These are phyloP conservation scores for Agelaius phoeniceus DNA, from an alignment of 2,113 vertebrate genomes.

Conservation along the genomic window DNA sequence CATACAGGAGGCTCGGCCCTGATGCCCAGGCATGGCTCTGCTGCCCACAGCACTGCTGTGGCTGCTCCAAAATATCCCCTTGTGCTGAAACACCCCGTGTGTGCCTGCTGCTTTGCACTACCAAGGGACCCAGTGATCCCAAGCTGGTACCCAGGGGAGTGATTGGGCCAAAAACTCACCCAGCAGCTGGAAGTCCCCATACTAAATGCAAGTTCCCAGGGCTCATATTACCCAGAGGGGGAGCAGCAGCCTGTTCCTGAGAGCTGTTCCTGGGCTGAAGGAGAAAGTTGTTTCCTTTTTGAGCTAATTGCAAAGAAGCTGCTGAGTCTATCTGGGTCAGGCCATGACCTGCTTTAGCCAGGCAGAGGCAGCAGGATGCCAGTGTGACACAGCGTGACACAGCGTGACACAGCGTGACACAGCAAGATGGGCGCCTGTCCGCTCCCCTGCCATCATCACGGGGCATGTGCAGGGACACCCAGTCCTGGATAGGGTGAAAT, in stretches of 20 bases:
- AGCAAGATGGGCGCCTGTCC: fast-evolving
- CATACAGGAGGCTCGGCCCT: neutral
- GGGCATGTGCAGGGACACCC: fast-evolving
- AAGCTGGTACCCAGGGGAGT: neutral
- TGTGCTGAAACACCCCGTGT: neutral
- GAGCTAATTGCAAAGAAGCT: constrained; percentile 51
- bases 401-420: neutral
- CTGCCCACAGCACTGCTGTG: neutral
- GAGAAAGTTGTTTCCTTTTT: constrained; percentile 54
- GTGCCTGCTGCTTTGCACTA: neutral
- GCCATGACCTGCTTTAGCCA: neutral
- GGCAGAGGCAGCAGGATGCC: neutral
- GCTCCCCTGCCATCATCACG: fast-evolving
- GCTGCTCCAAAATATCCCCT: neutral
- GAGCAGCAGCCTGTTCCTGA: fast-evolving
- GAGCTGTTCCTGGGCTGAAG: neutral
- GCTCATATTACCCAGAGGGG: fast-evolving
- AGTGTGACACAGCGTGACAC: neutral
- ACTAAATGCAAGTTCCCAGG: neutral
- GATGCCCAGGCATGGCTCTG: neutral
- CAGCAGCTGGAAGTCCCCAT: neutral
- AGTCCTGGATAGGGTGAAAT: neutral
- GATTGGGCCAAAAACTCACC: neutral
- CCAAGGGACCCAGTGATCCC: fast-evolving
- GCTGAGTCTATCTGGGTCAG: constrained; percentile 7